phyloP scores from a whole-genome alignment of 1,140 invertebrate species.

The Penaeus chinensis region DNA sequence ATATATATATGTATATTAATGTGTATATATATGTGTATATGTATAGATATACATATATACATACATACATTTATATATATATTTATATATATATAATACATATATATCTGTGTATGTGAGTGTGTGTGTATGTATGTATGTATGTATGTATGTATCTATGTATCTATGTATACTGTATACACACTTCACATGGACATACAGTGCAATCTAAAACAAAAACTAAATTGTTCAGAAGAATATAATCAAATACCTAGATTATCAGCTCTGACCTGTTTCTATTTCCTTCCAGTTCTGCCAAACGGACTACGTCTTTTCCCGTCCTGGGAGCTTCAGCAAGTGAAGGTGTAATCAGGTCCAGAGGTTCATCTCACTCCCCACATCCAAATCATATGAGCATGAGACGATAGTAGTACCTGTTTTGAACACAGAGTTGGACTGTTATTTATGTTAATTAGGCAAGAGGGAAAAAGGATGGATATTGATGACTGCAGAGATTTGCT shows the following conservation, averaged over 20 bases:
- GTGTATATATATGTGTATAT: too few relatives aligned
- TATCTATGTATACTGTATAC: not conserved
- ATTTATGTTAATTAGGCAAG: not conserved
- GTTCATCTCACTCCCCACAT: constrained; percentile 33
- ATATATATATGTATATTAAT: too few relatives aligned
- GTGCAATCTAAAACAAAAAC: not conserved
- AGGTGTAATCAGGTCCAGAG: constrained; percentile 40
- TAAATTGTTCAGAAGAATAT: not conserved
- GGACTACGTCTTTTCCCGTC: constrained; percentile 59
- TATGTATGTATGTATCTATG: too few relatives aligned
- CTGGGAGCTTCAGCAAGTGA: constrained; percentile 59
- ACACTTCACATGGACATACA: not conserved
- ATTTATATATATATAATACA: too few relatives aligned
- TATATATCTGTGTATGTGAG: too few relatives aligned
- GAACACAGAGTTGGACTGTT: too few relatives aligned
- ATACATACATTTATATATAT: too few relatives aligned
- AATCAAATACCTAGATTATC: not conserved
- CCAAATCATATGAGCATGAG: constrained; percentile 57
- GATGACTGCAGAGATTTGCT: not conserved
- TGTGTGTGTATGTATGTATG: too few relatives aligned
- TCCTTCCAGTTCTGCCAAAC: constrained; percentile 56
- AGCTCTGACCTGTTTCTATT: not conserved
- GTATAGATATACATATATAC: too few relatives aligned
- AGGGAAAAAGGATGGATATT: not conserved
- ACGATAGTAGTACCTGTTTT: constrained; percentile 11